Conservation (phyloP, 2,888 invertebrate species). For the Beris chalybata region DNA sequence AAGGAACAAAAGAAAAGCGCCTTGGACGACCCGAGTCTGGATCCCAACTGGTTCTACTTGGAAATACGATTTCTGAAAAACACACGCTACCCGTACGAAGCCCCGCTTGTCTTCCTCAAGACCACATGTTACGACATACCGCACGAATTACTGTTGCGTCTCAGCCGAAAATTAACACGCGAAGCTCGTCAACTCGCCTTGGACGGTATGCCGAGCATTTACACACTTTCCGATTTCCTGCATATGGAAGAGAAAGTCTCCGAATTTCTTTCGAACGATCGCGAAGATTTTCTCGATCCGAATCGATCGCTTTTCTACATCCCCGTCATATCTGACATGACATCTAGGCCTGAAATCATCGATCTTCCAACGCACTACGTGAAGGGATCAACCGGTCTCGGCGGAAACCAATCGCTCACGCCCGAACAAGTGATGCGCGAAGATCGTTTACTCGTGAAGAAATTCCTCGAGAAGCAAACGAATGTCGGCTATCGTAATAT, state of each 20-base stretch:
- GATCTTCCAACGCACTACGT: slow-evolving; percentile 66
- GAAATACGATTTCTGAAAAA: slow-evolving; percentile 75
- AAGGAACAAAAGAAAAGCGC: slow-evolving; percentile 32
- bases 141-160: slow-evolving; percentile 64
- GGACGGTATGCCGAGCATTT: slow-evolving; percentile 73
- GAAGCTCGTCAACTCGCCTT: slow-evolving; percentile 67
- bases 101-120: slow-evolving; percentile 71
- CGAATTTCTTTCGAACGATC: slow-evolving; percentile 62
- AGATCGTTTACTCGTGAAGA: slow-evolving; percentile 64
- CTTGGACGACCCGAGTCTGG: slow-evolving; percentile 50
- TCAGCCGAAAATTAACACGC: slow-evolving; percentile 67
- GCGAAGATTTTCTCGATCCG: slow-evolving; percentile 59
- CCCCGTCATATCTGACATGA: neutral
- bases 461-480: slow-evolving; percentile 64
- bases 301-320: slow-evolving; percentile 65
- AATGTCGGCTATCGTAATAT: slow-evolving; percentile 68
- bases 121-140: slow-evolving; percentile 66
- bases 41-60: slow-evolving; percentile 63
- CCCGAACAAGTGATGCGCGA: slow-evolving; percentile 62
- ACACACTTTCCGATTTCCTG: slow-evolving; percentile 70
- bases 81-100: slow-evolving; percentile 73
- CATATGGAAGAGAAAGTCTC: slow-evolving; percentile 70
- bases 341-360: neutral
- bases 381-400: slow-evolving; percentile 59
- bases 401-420: slow-evolving; percentile 53